Conservation (phyloP, 2,797 vertebrate genomes). For the Sebastes kiyomatsui region DNA sequence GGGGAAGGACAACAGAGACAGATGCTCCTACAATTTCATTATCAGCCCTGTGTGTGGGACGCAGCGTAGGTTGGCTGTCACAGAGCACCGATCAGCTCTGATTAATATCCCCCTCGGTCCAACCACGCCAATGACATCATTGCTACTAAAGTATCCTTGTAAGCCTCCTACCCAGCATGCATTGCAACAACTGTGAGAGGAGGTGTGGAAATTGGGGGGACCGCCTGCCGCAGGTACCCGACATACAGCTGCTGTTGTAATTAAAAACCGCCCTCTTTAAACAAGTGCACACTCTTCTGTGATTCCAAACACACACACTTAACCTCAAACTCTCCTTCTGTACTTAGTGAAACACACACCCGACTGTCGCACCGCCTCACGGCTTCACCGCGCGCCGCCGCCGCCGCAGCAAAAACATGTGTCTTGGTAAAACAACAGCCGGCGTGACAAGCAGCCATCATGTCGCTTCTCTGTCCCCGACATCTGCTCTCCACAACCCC, state of each 20-base stretch:
- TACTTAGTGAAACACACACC: neutral
- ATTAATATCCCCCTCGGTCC: conserved; percentile 50
- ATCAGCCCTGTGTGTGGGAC: conserved; percentile 65
- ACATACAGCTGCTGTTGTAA: conserved; percentile 57
- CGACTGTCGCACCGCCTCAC: neutral
- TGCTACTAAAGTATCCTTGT: neutral
- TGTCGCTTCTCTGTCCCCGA: neutral
- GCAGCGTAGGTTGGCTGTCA: conserved; percentile 16
- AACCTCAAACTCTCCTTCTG: conserved; percentile 20
- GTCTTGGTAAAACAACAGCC: conserved; percentile 8
- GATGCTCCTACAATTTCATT: conserved; percentile 68
- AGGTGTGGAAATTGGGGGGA: conserved; percentile 35
- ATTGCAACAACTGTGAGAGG: conserved; percentile 36
- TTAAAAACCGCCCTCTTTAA: conserved; percentile 43
- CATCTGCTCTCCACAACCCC: conserved; percentile 3
- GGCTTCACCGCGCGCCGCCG: neutral
- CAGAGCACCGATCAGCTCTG: conserved; percentile 40
- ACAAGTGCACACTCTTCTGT: conserved; percentile 2
- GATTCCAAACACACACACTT: neutral
- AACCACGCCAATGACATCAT: conserved; percentile 22
- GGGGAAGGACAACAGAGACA: conserved; percentile 45
- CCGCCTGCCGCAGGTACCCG: conserved; percentile 42
- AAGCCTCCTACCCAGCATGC: conserved; percentile 55
- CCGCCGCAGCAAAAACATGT: neutral
- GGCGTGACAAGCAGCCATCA: neutral